Evolutionary conservation across 2,113 vertebrate genomes (phyloP).

Genomic region (Heteronetta atricapilla): DNA sequence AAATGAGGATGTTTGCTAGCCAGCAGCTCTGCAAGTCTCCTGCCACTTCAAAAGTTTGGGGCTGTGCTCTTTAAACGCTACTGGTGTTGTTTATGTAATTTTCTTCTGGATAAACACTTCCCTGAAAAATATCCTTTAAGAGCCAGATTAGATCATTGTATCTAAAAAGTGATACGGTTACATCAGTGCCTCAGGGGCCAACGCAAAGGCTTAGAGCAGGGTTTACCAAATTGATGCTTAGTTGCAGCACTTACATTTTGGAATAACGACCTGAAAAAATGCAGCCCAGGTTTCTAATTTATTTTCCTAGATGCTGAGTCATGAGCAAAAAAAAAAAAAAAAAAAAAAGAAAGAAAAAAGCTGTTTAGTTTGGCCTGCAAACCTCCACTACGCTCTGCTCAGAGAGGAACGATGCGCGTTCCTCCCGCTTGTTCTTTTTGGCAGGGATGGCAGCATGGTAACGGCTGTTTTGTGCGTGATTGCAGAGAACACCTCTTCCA

Average conservation of each 20-base stretch:
- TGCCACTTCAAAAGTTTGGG: neutral
- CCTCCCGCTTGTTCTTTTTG: neutral
- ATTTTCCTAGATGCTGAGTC: neutral
- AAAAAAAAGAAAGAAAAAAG: neutral
- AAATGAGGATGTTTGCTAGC: rapidly evolving
- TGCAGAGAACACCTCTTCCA: neutral
- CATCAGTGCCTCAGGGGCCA: rapidly evolving
- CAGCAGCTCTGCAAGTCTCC: neutral
- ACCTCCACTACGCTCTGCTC: neutral
- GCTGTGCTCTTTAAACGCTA: neutral
- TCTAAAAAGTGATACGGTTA: neutral
- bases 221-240: neutral
- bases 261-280: neutral
- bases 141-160: neutral
- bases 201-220: rapidly evolving
- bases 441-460: neutral
- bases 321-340: neutral
- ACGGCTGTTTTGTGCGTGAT: neutral
- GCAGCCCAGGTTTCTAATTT: neutral
- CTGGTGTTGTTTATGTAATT: rapidly evolving
- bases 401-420: rapidly evolving
- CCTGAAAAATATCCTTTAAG: neutral
- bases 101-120: neutral
- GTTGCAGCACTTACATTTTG: neutral
- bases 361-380: neutral